phyloP scores from a whole-genome alignment of 2,113 vertebrate species.

The Crotalus helleri region DNA sequence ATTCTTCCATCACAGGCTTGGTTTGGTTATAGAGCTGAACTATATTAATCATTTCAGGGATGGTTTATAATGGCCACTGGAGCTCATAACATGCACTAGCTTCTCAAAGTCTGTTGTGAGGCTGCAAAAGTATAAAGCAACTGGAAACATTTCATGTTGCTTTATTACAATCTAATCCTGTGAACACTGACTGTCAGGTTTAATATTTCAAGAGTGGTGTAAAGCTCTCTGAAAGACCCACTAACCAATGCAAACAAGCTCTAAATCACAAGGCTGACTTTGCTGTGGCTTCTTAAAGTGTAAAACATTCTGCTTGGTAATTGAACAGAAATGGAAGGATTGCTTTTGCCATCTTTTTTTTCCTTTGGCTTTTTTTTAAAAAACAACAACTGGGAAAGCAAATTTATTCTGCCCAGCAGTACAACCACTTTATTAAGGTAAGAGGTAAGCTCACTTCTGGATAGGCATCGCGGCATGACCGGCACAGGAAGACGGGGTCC shows the following conservation, averaged over 20 bases:
- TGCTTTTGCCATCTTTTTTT: background rate
- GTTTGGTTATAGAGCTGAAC: slow-evolving; percentile 7
- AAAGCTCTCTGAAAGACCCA: slow-evolving; percentile 7
- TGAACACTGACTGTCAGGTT: background rate
- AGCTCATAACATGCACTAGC: background rate
- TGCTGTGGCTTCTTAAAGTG: background rate
- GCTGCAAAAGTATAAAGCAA: background rate
- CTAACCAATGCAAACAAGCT: background rate
- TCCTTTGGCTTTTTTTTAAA: background rate
- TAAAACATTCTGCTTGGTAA: background rate
- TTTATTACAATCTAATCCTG: slow-evolving; percentile 7
- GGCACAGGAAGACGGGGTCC: too few species aligned
- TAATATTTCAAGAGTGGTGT: background rate
- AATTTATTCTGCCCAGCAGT: background rate
- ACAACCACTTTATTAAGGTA: background rate
- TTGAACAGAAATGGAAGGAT: background rate
- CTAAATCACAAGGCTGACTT: slow-evolving; percentile 9
- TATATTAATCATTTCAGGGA: background rate
- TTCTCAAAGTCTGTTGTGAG: background rate
- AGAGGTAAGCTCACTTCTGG: background rate
- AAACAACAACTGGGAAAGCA: background rate
- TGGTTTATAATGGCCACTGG: background rate
- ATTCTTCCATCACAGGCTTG: background rate
- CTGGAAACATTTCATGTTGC: background rate
- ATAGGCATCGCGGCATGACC: too few species aligned